Evolutionary conservation across 92 coral and sea anemone species (phyloP).

Genomic region (Porites lobata): DNA sequence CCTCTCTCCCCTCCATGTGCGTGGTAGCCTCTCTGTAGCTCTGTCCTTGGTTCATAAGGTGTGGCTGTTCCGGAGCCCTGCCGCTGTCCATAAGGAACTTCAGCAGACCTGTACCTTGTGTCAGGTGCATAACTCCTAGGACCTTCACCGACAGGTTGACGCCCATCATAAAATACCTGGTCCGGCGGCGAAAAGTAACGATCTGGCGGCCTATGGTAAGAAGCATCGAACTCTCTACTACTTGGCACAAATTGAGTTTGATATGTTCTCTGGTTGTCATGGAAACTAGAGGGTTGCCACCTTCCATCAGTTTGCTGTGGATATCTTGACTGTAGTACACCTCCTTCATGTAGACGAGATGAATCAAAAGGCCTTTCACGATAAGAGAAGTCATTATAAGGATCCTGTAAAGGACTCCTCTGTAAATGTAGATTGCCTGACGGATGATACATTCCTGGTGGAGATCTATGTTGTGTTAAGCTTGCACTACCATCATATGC

Average conservation of each 20-base stretch:
- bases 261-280: slow-evolving; percentile 10
- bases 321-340: neutral
- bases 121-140: slow-evolving; percentile 26
- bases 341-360: neutral
- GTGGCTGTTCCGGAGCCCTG: slow-evolving; percentile 20
- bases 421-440: neutral
- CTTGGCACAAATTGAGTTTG: slow-evolving; percentile 9
- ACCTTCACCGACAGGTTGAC: neutral
- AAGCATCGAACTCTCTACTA: neutral
- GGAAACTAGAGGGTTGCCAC: slow-evolving; percentile 29
- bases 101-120: neutral
- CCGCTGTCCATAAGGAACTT: neutral
- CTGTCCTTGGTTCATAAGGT: slow-evolving; percentile 60
- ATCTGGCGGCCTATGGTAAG: slow-evolving; percentile 7
- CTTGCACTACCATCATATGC: neutral
- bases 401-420: neutral
- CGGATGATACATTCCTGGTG: neutral
- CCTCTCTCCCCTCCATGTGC: neutral
- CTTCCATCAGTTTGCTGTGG: slow-evolving; percentile 1
- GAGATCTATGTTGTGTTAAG: slow-evolving; percentile 1
- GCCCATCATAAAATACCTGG: slow-evolving; percentile 12
- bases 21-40: slow-evolving; percentile 21
- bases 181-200: neutral
- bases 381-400: slow-evolving; percentile 3
- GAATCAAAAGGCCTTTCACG: slow-evolving; percentile 6